phyloP scores from a whole-genome alignment of 2,888 invertebrate species.

The Andrena camellia region DNA sequence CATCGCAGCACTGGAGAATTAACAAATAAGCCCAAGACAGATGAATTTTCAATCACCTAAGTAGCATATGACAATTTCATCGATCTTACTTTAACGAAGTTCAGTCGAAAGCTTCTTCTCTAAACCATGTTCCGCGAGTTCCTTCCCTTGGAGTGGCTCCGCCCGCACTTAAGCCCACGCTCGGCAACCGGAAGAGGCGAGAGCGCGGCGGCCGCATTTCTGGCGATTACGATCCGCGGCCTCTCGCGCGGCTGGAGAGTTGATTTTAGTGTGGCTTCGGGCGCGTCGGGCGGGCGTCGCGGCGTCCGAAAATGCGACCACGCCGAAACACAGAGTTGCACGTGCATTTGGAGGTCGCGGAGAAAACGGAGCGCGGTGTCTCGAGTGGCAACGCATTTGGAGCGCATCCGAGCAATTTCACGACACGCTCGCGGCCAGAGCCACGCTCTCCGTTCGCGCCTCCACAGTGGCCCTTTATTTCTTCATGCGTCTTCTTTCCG shows the following conservation, averaged over 20 bases:
- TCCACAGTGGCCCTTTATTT: neutral
- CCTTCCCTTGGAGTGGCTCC: too few relatives aligned
- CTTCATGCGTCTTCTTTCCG: neutral
- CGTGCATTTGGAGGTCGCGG: conserved; percentile 37
- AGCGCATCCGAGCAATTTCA: conserved; percentile 67
- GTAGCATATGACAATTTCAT: too few relatives aligned
- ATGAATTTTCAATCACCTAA: too few relatives aligned
- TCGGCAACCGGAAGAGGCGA: neutral
- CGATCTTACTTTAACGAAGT: too few relatives aligned
- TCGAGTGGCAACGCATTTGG: conserved; percentile 58
- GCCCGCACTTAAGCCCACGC: neutral
- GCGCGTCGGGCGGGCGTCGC: conserved; percentile 12
- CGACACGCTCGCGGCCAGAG: conserved; percentile 51
- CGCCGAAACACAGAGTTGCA: conserved; percentile 20
- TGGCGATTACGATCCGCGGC: conserved; percentile 23
- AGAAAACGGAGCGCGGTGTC: conserved; percentile 32
- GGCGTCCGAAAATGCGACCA: conserved; percentile 28
- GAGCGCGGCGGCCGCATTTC: conserved; percentile 28
- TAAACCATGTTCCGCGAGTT: too few relatives aligned
- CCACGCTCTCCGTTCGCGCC: neutral
- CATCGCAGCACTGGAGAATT: too few relatives aligned
- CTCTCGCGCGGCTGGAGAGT: conserved; percentile 29
- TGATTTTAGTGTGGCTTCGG: conserved; percentile 32
- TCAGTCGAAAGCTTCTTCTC: too few relatives aligned
- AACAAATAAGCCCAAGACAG: too few relatives aligned